phyloP scores from a whole-genome alignment of 2,797 vertebrate species.

The Sebastes minor region DNA sequence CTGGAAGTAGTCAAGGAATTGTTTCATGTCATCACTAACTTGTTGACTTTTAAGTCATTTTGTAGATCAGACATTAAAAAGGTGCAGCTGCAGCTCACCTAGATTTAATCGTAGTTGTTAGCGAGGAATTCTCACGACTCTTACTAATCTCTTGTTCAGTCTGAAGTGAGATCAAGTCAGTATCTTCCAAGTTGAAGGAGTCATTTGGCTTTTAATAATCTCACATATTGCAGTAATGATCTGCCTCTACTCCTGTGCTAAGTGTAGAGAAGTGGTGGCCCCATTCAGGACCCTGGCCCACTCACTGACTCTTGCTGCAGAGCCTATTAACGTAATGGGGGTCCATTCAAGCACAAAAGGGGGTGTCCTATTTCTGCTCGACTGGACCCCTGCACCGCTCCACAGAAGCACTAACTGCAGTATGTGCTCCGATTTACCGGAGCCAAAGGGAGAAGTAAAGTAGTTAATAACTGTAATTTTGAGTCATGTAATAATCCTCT shows the following conservation, averaged over 20 bases:
- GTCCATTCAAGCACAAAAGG: conserved; percentile 66
- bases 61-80: conserved; percentile 4
- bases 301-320: conserved; percentile 41
- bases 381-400: conserved; percentile 49
- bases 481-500: conserved; percentile 14
- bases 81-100: not conserved
- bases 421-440: not conserved
- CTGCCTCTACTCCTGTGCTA: conserved; percentile 20
- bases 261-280: conserved; percentile 38
- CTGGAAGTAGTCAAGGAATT: conserved; percentile 56
- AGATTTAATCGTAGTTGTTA: conserved; percentile 10
- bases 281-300: conserved; percentile 43
- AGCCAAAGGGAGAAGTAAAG: not conserved
- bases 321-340: conserved; percentile 71
- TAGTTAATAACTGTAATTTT: conserved; percentile 10
- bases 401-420: conserved; percentile 49
- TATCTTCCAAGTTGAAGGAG: conserved; percentile 23
- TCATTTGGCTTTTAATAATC: conserved; percentile 54
- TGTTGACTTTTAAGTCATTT: conserved; percentile 22
- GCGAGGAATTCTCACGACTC: not conserved
- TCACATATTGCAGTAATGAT: conserved; percentile 51
- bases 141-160: conserved; percentile 31
- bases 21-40: conserved; percentile 21
- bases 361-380: conserved; percentile 36
- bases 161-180: conserved; percentile 21